Evolutionary conservation across 2,113 vertebrate genomes (phyloP), one percentile per base, ranked within the genome.

Genomic region (Murina feae): DNA sequence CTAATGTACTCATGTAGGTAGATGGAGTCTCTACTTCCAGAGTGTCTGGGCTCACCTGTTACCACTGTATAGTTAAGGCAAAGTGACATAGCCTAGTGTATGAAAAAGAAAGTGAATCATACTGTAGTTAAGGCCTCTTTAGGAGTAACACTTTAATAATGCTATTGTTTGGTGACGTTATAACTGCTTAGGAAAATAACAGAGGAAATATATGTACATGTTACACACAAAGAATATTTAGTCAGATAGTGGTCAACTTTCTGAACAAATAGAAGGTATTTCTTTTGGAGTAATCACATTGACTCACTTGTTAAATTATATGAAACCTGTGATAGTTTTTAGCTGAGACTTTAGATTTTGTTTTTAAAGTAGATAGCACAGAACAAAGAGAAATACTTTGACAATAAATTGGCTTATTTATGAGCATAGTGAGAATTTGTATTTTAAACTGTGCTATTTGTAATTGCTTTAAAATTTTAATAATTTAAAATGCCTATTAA

Each of bases 401-500:
- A 93, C 12, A 72, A 23, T 82, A 86, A 93, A 66, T 89, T 60
- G 80, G 78, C 93, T 66, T 21, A 72, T 60, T 88, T 96, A 55
- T 93, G 42, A 95, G 25, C 66, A 86, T 86, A 91, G 49, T 90
- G 18, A 82, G 93, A 71, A 72, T 80, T 88, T 86, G 18, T 75
- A 47, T 80, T 91, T 89, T 89, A 93, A 68, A 81, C 42, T 17
- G 88, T 23, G 76, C 11, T 90, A 55, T 74, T 91, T 96, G 9
- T 86, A 95, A 79, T 92, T 82, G 53, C 42, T 82, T 87, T 90
- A 63, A 91, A 94, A 44, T 30, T 81, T 90, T 92, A 86, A 35
- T 89, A 71, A 83, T 39, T 93, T 92, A 92, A 93, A 96, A 75
- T 91, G 18, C 14, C 32, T 90, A 37, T 85, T 93, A 60, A 86